phyloP scores from a whole-genome alignment of 2,888 invertebrate genomes.

The Dryomyza anilis region DNA sequence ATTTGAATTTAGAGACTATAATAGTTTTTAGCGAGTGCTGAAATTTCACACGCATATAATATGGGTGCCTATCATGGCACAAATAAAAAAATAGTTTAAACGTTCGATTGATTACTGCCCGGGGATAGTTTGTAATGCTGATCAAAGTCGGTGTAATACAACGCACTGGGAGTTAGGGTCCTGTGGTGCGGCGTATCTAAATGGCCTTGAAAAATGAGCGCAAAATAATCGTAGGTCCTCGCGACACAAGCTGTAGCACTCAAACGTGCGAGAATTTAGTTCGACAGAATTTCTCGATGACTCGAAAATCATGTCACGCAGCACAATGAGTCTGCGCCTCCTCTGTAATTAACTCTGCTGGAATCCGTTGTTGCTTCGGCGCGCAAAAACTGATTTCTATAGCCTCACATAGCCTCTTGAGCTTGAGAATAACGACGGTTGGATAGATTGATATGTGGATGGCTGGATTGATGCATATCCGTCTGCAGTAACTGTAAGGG shows the following conservation, averaged over 20 bases:
- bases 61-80: too few relatives aligned
- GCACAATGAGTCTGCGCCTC: constrained; percentile 10
- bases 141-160: background rate
- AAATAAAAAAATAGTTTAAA: too few relatives aligned
- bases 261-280: background rate
- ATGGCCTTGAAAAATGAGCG: too few relatives aligned
- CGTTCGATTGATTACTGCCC: too few relatives aligned
- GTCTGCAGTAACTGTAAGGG: too few relatives aligned
- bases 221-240: background rate
- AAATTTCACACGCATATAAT: too few relatives aligned
- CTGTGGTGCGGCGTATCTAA: too few relatives aligned
- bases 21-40: too few relatives aligned
- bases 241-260: background rate
- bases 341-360: constrained; percentile 44
- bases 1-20: too few relatives aligned
- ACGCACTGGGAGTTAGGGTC: too few relatives aligned
- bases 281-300: constrained; percentile 14
- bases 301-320: background rate
- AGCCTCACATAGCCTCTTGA: background rate
- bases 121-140: background rate
- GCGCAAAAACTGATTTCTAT: background rate
- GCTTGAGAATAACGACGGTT: background rate
- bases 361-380: constrained; percentile 33
- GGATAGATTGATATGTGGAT: too few relatives aligned
- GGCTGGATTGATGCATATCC: too few relatives aligned